Conservation (phyloP, 2,113 vertebrate genomes). For the Thymallus thymallus region DNA sequence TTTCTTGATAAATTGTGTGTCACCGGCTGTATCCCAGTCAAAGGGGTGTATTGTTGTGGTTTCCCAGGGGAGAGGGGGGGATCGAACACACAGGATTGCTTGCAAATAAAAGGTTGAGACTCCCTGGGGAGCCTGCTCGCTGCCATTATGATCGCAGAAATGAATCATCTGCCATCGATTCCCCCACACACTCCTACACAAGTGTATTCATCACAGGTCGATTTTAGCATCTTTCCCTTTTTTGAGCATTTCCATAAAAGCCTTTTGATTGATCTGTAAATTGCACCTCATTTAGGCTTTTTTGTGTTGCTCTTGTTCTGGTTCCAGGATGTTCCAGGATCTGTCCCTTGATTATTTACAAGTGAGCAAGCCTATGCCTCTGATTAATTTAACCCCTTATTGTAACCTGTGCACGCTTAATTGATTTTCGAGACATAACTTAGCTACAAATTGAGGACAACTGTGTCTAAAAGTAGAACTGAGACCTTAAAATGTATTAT, state of each 20-base stretch:
- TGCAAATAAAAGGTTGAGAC: slow-evolving; percentile 40
- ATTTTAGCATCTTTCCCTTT: slow-evolving; percentile 54
- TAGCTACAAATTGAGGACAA: slow-evolving; percentile 52
- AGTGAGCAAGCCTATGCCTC: slow-evolving; percentile 40
- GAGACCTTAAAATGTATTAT: slow-evolving; percentile 48
- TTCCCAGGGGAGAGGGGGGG: neutral
- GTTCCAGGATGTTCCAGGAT: slow-evolving; percentile 33
- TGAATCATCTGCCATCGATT: slow-evolving; percentile 69
- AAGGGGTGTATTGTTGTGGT: neutral
- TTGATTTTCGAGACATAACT: slow-evolving; percentile 58
- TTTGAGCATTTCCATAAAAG: slow-evolving; percentile 58
- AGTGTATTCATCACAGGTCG: slow-evolving; percentile 55
- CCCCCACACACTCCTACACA: slow-evolving; percentile 45
- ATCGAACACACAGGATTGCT: slow-evolving; percentile 25
- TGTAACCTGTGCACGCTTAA: slow-evolving; percentile 59
- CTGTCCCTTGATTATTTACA: slow-evolving; percentile 55
- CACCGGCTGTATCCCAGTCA: neutral
- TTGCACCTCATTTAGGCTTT: slow-evolving; percentile 19
- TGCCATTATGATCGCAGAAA: slow-evolving; percentile 57
- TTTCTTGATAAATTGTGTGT: neutral
- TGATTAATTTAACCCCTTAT: slow-evolving; percentile 70
- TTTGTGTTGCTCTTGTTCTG: slow-evolving; percentile 20
- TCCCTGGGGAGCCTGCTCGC: slow-evolving; percentile 48
- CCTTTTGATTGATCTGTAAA: slow-evolving; percentile 61
- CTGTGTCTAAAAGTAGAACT: slow-evolving; percentile 59